A percentile compares a stretch with the other conserved stretches of the same genome.
phyloP scores from a whole-genome alignment of 2,888 invertebrate genomes.

The Phaedon cochleariae region DNA sequence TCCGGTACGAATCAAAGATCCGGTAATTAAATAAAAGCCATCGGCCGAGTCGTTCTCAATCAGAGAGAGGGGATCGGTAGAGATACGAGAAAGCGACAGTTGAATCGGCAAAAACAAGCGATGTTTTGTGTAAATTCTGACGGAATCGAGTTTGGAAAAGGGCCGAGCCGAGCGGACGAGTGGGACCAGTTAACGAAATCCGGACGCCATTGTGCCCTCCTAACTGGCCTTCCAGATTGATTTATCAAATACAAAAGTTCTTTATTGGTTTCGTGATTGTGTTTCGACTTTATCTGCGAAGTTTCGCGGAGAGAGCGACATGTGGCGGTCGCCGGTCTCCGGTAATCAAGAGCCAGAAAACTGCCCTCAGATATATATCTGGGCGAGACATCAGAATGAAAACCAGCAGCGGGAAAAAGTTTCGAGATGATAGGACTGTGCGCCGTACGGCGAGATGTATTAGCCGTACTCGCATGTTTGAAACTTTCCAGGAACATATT shows the following conservation, averaged over 20 bases:
- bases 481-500: constrained; percentile 55
- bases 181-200: constrained; percentile 47
- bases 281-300: constrained; percentile 52
- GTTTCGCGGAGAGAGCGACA: constrained; percentile 45
- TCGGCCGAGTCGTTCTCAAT: neutral
- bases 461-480: constrained; percentile 57
- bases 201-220: constrained; percentile 49
- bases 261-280: constrained; percentile 58
- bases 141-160: constrained; percentile 41
- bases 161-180: constrained; percentile 28
- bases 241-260: constrained; percentile 59
- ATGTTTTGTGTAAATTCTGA: constrained; percentile 40
- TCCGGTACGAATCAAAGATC: neutral
- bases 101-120: constrained; percentile 40
- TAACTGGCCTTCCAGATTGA: constrained; percentile 54
- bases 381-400: constrained; percentile 31
- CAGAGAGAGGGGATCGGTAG: neutral
- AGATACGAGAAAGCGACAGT: constrained; percentile 9
- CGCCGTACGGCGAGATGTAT: constrained; percentile 54
- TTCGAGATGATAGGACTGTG: constrained; percentile 25
- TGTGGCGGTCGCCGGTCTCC: constrained; percentile 50
- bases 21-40: neutral
- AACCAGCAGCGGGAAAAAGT: constrained; percentile 31
- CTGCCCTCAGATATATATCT: constrained; percentile 16
- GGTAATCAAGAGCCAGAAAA: constrained; percentile 43